phyloP scores from a whole-genome alignment of 2,888 invertebrate species.

The Cerceris rybyensis region DNA sequence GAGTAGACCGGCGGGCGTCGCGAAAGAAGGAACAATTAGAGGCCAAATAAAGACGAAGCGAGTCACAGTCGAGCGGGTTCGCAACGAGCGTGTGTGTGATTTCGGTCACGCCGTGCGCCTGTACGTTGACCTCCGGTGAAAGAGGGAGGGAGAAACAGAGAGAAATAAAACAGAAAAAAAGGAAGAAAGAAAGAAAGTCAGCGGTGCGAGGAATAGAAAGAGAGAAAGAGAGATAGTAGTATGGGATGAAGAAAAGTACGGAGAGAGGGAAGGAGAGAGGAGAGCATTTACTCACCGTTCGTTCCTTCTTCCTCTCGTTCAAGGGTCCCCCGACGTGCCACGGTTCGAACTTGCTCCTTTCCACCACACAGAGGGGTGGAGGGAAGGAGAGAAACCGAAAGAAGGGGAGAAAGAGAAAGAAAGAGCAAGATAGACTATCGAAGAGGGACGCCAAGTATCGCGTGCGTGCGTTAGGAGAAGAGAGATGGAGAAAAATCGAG shows the following conservation, averaged over 20 bases:
- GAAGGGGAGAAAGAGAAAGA: slow-evolving; percentile 32
- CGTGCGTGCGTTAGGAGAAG: slow-evolving; percentile 9
- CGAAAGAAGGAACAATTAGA: slow-evolving; percentile 75
- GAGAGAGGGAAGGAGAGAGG: slow-evolving; percentile 30
- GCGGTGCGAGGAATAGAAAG: slow-evolving; percentile 47
- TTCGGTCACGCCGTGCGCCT: slow-evolving; percentile 81
- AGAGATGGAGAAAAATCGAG: slow-evolving; percentile 20
- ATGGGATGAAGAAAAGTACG: slow-evolving; percentile 29
- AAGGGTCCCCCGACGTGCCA: slow-evolving; percentile 60
- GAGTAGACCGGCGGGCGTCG: slow-evolving; percentile 62
- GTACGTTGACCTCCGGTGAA: slow-evolving; percentile 79
- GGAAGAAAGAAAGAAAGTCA: slow-evolving; percentile 43
- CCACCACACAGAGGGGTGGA: slow-evolving; percentile 39
- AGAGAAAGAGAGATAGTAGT: slow-evolving; percentile 43
- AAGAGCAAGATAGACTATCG: slow-evolving; percentile 29
- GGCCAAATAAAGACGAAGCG: slow-evolving; percentile 71
- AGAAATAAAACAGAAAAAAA: slow-evolving; percentile 24
- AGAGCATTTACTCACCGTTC: slow-evolving; percentile 68
- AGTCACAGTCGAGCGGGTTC: slow-evolving; percentile 79
- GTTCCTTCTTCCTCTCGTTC: slow-evolving; percentile 48
- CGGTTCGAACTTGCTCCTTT: slow-evolving; percentile 66
- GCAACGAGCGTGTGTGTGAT: slow-evolving; percentile 80
- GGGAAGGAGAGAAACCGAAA: slow-evolving; percentile 20
- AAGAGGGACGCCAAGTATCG: not conserved
- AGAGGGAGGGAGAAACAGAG: slow-evolving; percentile 42